Percentiles rank a stretch among this genome's conserved stretches.
These are phyloP conservation scores for Hydrotaea cyrtoneurina DNA, from an alignment of 2,888 invertebrate genomes.

Conservation along the genomic window DNA sequence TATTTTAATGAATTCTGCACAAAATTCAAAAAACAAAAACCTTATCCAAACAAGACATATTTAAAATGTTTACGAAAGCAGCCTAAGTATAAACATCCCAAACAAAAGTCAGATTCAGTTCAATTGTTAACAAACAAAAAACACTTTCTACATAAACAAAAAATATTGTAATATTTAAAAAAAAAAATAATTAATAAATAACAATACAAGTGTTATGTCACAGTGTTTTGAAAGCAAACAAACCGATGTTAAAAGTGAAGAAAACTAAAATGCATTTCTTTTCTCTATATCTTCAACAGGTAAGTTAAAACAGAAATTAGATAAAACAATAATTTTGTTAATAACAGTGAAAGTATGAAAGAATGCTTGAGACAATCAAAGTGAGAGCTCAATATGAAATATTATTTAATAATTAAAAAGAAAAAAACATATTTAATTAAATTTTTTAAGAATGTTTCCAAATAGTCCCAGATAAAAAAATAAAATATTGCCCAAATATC, in stretches of 20 bases:
- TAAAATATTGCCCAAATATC: too few relatives aligned
- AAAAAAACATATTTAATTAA: too few relatives aligned
- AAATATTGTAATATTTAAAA: conserved; percentile 8
- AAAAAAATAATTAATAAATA: conserved; percentile 20
- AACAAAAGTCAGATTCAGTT: conserved; percentile 77
- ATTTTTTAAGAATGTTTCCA: too few relatives aligned
- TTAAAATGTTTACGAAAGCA: conserved; percentile 21
- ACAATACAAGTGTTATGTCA: conserved; percentile 36
- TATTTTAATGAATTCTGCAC: too few relatives aligned
- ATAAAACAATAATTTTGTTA: too few relatives aligned
- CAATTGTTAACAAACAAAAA: conserved; percentile 55
- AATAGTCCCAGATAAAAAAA: too few relatives aligned
- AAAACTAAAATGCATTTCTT: conserved; percentile 46
- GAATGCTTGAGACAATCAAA: too few relatives aligned
- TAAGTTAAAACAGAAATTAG: conserved; percentile 21
- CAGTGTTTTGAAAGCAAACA: conserved; percentile 50
- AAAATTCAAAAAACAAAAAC: conserved; percentile 49
- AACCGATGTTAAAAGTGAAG: conserved; percentile 31
- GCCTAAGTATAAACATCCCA: conserved; percentile 55
- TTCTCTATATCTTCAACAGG: conserved; percentile 58
- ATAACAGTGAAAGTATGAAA: too few relatives aligned
- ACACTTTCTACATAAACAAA: conserved; percentile 48
- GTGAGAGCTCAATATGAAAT: too few relatives aligned
- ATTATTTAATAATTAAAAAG: too few relatives aligned
- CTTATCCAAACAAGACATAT: conserved; percentile 4